Evolutionary conservation across 2,113 vertebrate species (phyloP).

Genomic region (Castor canadensis): DNA sequence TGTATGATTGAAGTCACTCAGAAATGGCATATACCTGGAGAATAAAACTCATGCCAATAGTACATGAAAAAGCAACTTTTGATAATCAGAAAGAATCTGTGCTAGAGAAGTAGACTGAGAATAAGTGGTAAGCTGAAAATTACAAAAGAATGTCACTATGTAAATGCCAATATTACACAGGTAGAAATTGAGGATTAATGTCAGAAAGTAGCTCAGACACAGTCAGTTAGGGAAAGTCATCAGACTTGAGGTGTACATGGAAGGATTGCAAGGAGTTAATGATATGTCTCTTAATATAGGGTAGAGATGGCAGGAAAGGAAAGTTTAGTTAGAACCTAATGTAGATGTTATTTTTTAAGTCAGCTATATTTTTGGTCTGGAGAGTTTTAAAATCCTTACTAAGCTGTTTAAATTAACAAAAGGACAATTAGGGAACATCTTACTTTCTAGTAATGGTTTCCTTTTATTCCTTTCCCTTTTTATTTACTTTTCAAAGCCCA

Average conservation of each 20-base stretch:
- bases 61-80: background rate
- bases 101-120: background rate
- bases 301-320: background rate
- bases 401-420: background rate
- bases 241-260: background rate
- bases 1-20: background rate
- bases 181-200: background rate
- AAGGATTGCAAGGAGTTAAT: background rate
- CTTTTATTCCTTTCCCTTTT: background rate
- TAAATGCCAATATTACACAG: background rate
- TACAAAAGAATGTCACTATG: background rate
- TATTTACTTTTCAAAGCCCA: background rate
- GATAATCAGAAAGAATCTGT: background rate
- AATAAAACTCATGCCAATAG: background rate
- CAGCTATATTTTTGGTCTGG: background rate
- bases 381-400: conserved; percentile 19
- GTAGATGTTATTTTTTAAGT: background rate
- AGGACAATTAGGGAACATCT: background rate
- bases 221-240: too few relatives aligned
- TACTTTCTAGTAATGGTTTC: background rate
- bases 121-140: background rate
- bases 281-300: background rate
- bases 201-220: background rate
- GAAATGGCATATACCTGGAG: background rate
- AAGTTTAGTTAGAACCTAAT: background rate